Base-by-base conservation (phyloP, 2,797 vertebrate species). In the Otolemur crassicaudatus region DNA sequence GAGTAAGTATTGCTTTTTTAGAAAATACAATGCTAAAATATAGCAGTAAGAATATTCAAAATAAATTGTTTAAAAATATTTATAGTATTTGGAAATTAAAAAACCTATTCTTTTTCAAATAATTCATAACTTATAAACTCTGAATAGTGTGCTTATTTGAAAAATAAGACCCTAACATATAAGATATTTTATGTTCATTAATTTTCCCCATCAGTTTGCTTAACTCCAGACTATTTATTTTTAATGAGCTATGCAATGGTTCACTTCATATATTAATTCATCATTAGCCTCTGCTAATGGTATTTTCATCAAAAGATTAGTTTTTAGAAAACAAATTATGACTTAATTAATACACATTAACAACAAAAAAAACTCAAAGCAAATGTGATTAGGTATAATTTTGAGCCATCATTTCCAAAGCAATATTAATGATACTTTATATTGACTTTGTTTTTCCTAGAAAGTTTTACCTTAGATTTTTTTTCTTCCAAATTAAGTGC, bases 321-420 rank as follows among this genome's bases (percentile, higher is more conserved):
- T 58, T 94, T 96, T 97, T 89, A 91, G 88, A 90, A 97, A 97
- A 94, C n/a, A 94, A 97, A 94, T 97, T 96, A 96, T 91, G 70
- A 31, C 29, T 94, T 97, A 96, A 97, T 97, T 97, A 97, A 89
- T 86, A 63, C n/a, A 88, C 80, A 95, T 94, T 84, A 96, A 91
- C n/a, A 88, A 46, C 22, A 91, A 63, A 40, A 92, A 65, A 87
- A 60, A 43, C n/a, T 79, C 61, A 94, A 86, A 84, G 67, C 25
- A 77, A 90, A 89, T 90, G 63, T 96, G n/a, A 94, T 87, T 92
- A 96, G 23, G 63, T 65, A 82, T 37, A 63, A 94, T 86, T 91
- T 88, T 53, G 65, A 86, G 56, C 17, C 56, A 65, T 92, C 93
- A 79, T 92, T 96, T 94, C 97, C 60, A 89, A 87, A 92, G 25